Evolutionary conservation across 2,797 vertebrate genomes (phyloP), one percentile per base, ranked within the genome.

Genomic region (Aselliscus stoliczkanus): DNA sequence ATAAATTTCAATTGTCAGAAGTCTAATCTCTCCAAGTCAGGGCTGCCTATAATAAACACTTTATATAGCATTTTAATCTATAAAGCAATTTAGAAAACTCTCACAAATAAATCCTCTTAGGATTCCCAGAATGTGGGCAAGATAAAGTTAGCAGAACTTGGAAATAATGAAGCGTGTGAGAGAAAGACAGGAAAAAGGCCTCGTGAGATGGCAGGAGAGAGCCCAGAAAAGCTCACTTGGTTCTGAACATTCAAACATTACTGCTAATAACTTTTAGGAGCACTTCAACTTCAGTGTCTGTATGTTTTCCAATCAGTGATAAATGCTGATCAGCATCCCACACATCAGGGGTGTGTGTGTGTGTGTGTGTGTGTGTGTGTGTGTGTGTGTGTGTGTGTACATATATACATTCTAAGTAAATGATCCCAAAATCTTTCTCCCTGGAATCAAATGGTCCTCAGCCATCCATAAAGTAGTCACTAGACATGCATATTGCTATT

Each of bases 91-190:
- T 93, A 80, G 94, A 93, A 90, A 95, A 88, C 44, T 93, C 80
- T 92, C 72, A 80, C 82, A 60, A 92, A 90, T 95, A 88, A 97
- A 96, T 94, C 92, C 72, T 95, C 93, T 94, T 93, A 97, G 56
- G 80, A 82, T 14, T 77, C 88, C 81, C 44, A 50, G 95, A 67
- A 75, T 92, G 31, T 73, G 17, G 60, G 80, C 80, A 94, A 95
- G 69, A 93, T 81, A 90, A 89, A 91, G 83, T 85, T 76, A 97
- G 80, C 44, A 94, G 56, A 86, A 75, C 69, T 88, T 95, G 77
- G 90, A 94, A 88, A 95, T 95, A 94, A 92, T 73, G 62, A 93
- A 88, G 50, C 86, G 18, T 75, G n/a, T 94, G 75, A 82, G 79
- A 95, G 70, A 39, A 47, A 86, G n/a, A 69, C 42, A 81, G 93